Evolutionary conservation across 2,797 vertebrate species (phyloP).

Genomic region (Myotis planiceps): DNA sequence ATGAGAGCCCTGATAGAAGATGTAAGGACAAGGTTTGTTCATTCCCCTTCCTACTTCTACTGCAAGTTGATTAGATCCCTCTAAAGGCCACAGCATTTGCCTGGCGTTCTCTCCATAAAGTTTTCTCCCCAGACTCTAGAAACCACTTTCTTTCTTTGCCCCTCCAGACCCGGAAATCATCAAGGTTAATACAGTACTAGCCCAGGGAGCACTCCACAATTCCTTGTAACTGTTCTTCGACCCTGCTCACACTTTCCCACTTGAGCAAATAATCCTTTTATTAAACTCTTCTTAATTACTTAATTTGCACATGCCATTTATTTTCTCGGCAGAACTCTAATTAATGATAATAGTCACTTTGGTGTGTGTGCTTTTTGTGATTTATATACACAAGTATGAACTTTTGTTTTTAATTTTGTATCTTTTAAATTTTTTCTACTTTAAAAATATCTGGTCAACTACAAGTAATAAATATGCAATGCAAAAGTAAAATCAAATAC

Average conservation of each 20-base stretch:
- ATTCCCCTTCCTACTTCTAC: background rate
- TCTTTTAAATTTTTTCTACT: background rate
- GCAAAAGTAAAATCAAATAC: background rate
- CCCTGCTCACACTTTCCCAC: background rate
- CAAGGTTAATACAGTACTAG: background rate
- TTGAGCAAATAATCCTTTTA: background rate
- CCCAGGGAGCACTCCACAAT: background rate
- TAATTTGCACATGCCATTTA: background rate
- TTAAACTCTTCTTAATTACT: background rate
- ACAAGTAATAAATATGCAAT: background rate
- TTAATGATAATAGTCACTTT: background rate
- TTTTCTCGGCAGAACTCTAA: background rate
- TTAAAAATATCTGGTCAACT: background rate
- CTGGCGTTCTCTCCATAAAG: background rate
- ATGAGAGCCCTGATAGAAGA: background rate
- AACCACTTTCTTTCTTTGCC: background rate
- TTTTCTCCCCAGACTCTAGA: background rate
- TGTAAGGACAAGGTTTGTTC: background rate
- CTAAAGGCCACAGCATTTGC: background rate
- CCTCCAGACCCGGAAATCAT: background rate
- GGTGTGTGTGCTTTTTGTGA: background rate
- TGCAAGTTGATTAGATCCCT: background rate
- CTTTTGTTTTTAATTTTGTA: background rate
- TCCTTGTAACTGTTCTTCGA: background rate
- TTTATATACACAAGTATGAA: background rate